phyloP scores from a whole-genome alignment of 2,888 invertebrate genomes.

The Ochropleura plecta region DNA sequence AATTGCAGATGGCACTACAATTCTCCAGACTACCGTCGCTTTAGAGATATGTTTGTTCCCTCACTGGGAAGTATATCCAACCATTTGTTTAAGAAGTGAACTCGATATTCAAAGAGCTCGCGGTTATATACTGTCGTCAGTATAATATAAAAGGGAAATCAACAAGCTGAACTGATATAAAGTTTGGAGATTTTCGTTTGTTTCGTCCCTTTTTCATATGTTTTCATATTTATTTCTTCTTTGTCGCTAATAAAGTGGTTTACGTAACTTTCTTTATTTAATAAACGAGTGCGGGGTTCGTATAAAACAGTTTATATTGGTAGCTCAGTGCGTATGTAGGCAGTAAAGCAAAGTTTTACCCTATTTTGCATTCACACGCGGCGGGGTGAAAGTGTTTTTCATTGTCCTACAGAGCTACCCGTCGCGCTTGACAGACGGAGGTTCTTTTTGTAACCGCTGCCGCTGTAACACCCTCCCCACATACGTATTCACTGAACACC shows the following conservation, averaged over 20 bases:
- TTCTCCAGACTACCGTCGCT: conserved; percentile 44
- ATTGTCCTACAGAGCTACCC: conserved; percentile 80
- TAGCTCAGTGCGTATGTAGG: conserved; percentile 73
- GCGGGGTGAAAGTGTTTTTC: conserved; percentile 85
- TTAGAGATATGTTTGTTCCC: conserved; percentile 51
- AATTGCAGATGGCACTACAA: conserved; percentile 77
- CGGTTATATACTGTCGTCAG: conserved; percentile 28
- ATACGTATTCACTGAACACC: conserved; percentile 70
- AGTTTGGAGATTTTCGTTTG: conserved; percentile 53
- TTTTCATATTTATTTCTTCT: conserved; percentile 59
- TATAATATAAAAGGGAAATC: conserved; percentile 50
- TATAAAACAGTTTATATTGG: conserved; percentile 74
- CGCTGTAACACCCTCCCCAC: conserved; percentile 65
- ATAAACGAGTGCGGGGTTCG: conserved; percentile 74
- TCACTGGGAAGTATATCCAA: conserved; percentile 41
- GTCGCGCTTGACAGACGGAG: conserved; percentile 78
- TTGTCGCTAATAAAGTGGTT: conserved; percentile 64
- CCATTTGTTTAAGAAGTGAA: conserved; percentile 51
- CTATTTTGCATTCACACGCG: conserved; percentile 84
- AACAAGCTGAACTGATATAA: conserved; percentile 56
- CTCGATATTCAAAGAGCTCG: conserved; percentile 35
- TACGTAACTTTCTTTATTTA: conserved; percentile 75
- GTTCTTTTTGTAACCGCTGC: conserved; percentile 78
- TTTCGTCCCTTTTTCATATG: conserved; percentile 62
- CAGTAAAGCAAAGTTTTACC: conserved; percentile 70